A percentile compares a stretch with the other conserved stretches of the same genome.
Evolutionary conservation across 2,113 vertebrate genomes (phyloP).

Genomic region (Microtus montanus): DNA sequence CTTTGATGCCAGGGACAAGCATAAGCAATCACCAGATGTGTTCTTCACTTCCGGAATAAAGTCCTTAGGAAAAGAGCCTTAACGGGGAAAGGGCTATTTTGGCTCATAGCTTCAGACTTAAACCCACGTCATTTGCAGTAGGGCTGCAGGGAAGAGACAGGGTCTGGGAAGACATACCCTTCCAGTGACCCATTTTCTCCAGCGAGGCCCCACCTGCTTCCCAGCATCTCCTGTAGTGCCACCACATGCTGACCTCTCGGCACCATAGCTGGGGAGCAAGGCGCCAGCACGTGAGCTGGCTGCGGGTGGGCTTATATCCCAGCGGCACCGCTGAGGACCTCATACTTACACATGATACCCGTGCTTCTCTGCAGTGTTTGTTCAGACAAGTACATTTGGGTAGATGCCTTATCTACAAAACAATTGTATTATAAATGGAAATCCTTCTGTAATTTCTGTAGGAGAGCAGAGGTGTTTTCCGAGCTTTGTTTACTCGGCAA

Average conservation of each 20-base stretch:
- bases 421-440: neutral
- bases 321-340: neutral
- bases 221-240: neutral
- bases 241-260: neutral
- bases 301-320: neutral
- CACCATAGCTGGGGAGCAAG: neutral
- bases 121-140: neutral
- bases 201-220: neutral
- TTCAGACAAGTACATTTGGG: neutral
- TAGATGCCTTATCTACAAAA: neutral
- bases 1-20: neutral
- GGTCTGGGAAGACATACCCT: neutral
- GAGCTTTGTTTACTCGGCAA: too few species aligned
- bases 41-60: neutral
- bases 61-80: neutral
- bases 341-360: neutral
- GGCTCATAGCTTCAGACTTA: neutral
- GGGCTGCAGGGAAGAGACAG: neutral
- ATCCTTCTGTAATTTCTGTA: neutral
- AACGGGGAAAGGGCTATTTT: neutral
- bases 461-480: neutral
- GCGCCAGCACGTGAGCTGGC: neutral
- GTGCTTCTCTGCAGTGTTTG: neutral
- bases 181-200: neutral
- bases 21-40: neutral